A percentile compares a stretch with the other conserved stretches of the same genome.
These are phyloP conservation scores for Micromesistius poutassou DNA, from an alignment of 2,797 vertebrate species.

Conservation along the genomic window DNA sequence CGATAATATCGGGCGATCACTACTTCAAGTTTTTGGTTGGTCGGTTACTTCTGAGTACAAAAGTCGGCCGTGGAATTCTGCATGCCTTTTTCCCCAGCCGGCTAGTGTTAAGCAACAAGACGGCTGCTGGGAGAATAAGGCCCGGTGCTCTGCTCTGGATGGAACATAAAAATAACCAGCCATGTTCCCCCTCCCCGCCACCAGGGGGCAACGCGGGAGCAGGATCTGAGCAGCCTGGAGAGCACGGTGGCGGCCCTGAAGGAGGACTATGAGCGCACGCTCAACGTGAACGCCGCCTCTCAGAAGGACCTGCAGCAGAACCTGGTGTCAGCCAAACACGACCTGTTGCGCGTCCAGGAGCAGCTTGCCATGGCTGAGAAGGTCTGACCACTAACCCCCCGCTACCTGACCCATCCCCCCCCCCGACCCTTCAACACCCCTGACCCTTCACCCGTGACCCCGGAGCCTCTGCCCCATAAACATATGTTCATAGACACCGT, in stretches of 20 bases:
- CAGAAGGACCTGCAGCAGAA: conserved; percentile 88
- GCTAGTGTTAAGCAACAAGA: no score
- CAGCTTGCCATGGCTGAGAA: conserved; percentile 89
- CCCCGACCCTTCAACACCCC: no score
- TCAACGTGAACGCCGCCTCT: conserved; percentile 76
- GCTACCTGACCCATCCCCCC: not conserved
- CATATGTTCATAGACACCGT: no score
- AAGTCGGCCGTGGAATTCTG: no score
- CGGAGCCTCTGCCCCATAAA: not conserved
- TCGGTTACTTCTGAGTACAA: no score
- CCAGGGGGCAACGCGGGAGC: conserved; percentile 68
- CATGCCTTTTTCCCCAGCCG: no score
- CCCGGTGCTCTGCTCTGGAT: not conserved
- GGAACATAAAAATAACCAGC: not conserved
- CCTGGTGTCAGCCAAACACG: conserved; percentile 85
- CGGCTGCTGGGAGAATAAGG: not conserved
- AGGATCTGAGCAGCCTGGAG: conserved; percentile 84
- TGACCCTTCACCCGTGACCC: no score
- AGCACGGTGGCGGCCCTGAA: conserved; percentile 83
- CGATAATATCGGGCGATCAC: no score
- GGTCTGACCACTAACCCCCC: conserved; percentile 63
- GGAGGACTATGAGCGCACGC: conserved; percentile 85
- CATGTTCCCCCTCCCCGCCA: not conserved
- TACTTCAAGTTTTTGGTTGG: no score
- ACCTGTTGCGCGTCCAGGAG: conserved; percentile 88